Base-by-base conservation (phyloP, 2,797 vertebrate genomes). In the Acropternis orthonyx region DNA sequence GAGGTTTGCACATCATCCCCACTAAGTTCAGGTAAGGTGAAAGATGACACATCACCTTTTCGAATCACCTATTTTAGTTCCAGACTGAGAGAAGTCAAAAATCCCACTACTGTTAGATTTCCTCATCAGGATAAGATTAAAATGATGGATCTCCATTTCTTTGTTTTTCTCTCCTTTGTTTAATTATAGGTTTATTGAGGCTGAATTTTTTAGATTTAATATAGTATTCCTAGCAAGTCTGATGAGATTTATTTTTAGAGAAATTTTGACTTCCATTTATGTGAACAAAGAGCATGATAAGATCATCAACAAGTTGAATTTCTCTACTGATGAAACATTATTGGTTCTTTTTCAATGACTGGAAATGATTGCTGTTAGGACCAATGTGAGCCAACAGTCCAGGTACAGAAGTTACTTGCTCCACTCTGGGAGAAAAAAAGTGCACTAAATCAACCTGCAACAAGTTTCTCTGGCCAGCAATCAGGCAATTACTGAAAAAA, bases 121-220 rank as follows among this genome's bases (percentile, higher is more conserved):
- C 49, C 32, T 85, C 12, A 54, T 49, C 19, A 27, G 14, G 44
- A 44, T 55, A 48, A 14, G 12, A 73, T 56, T 76, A 88, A 92
- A 97, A 94, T 37, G 14, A 95, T 46, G 5, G 8, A 71, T 62
- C 58, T 71, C 37, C 5, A 43, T 30, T 66, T 83, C 41, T 87
- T 36, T 80, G 26, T 36, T 83, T 85, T 39, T 32, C 15, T 36
- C 19, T 58, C 44, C 11, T 66, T 81, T 69, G 67, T 74, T 79
- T 90, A 95, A 92, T 85, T 86, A 88, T 12, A 58, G 16, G 56
- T 74, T 91, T 94, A 92, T 84, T 13, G 75, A 95, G 69, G 34
- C 5, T 72, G 24, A 58, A 12, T 86, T 78, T 73, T 78, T 88
- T 79, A 83, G 68, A 80, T 75, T 41, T 39, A 88, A 75, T 52